phyloP scores from a whole-genome alignment of 2,888 invertebrate species.

The Caenorhabditis sp. region DNA sequence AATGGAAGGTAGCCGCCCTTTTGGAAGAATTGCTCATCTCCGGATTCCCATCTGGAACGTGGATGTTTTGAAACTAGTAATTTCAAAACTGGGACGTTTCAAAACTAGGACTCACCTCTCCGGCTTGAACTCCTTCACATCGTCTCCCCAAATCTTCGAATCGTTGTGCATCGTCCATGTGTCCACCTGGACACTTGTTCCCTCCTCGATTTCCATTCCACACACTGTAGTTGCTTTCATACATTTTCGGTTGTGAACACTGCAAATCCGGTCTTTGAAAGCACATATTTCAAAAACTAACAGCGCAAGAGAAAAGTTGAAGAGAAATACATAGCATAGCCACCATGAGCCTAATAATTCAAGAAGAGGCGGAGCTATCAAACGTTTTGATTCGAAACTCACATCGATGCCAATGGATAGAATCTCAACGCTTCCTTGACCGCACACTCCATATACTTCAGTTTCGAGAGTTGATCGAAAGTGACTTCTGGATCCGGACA shows the following conservation, averaged over 20 bases:
- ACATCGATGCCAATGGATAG: constrained; percentile 69
- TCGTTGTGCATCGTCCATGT: constrained; percentile 45
- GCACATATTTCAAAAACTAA: too few relatives aligned
- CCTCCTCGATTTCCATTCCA: constrained; percentile 69
- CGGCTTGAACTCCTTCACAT: constrained; percentile 64
- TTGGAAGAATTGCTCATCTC: constrained; percentile 50
- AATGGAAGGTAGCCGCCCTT: constrained; percentile 67
- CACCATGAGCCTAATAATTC: too few relatives aligned
- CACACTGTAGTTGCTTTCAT: constrained; percentile 71
- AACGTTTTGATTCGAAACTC: constrained; percentile 16
- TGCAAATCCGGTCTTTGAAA: too few relatives aligned
- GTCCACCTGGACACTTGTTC: constrained; percentile 65
- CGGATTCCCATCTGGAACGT: constrained; percentile 74
- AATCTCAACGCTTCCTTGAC: constrained; percentile 71
- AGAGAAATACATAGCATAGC: too few relatives aligned
- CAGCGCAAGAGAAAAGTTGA: too few relatives aligned
- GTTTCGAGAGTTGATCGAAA: constrained; percentile 61
- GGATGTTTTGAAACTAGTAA: too few relatives aligned
- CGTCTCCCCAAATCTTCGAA: constrained; percentile 70
- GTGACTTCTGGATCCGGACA: constrained; percentile 58
- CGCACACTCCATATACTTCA: constrained; percentile 71
- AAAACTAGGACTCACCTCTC: too few relatives aligned
- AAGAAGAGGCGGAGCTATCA: too few relatives aligned
- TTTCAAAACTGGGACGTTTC: too few relatives aligned
- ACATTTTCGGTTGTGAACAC: constrained; percentile 50